Evolutionary conservation across 2,797 vertebrate species (phyloP).

Genomic region (Cephalopachus bancanus): DNA sequence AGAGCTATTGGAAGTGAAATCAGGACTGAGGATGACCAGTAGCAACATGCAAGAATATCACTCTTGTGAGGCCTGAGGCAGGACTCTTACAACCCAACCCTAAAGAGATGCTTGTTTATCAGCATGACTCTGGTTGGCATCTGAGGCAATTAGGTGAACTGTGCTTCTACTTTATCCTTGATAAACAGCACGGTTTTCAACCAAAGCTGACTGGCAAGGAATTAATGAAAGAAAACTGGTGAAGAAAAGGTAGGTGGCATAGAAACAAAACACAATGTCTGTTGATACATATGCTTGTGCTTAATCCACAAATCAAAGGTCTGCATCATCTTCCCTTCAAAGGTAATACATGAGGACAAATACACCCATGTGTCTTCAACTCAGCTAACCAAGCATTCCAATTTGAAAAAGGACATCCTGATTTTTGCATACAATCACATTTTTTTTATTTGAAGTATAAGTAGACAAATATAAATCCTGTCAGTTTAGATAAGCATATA

Average conservation of each 20-base stretch:
- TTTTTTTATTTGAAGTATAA: background rate
- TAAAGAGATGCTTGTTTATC: background rate
- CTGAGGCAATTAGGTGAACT: background rate
- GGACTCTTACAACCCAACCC: background rate
- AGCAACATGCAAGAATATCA: background rate
- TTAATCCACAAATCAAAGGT: background rate
- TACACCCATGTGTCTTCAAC: background rate
- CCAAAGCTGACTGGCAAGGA: background rate
- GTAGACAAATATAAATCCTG: background rate
- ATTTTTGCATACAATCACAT: background rate
- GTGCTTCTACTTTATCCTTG: background rate
- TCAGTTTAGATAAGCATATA: background rate
- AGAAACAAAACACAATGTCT: slow-evolving; percentile 9
- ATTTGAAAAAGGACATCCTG: background rate
- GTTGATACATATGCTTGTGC: accelerated
- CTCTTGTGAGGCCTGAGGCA: background rate
- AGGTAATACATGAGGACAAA: background rate
- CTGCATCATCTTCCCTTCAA: background rate
- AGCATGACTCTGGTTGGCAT: background rate
- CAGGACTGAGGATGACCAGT: background rate
- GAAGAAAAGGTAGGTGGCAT: background rate
- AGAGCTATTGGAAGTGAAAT: background rate
- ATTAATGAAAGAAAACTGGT: background rate
- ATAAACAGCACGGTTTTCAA: slow-evolving; percentile 11
- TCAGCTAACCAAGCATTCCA: background rate